phyloP scores from a whole-genome alignment of 2,888 invertebrate species.

The Apodemia hepburni region DNA sequence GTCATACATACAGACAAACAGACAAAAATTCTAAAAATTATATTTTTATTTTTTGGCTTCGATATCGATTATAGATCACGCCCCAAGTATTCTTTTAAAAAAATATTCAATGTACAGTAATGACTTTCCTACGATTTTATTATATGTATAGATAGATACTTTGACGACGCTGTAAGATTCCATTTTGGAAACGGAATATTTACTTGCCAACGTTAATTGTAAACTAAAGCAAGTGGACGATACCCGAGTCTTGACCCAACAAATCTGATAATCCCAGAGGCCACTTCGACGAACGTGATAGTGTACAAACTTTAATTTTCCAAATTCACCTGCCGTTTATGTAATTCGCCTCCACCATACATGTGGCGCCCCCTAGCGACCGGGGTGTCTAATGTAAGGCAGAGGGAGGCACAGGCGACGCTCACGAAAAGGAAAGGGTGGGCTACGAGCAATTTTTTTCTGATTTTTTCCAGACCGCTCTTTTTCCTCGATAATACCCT shows the following conservation, averaged over 20 bases:
- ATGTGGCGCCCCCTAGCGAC: slow-evolving; percentile 56
- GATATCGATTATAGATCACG: too few relatives aligned
- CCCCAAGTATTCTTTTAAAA: too few relatives aligned
- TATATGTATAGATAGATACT: too few relatives aligned
- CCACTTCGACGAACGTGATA: slow-evolving; percentile 43
- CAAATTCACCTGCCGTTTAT: slow-evolving; percentile 76
- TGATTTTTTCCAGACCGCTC: slow-evolving; percentile 66
- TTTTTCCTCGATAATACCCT: slow-evolving; percentile 77
- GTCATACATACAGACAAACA: too few relatives aligned
- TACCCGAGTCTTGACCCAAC: slow-evolving; percentile 26
- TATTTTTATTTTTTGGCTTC: too few relatives aligned
- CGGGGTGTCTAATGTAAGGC: slow-evolving; percentile 62
- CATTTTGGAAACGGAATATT: neutral
- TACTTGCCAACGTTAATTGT: slow-evolving; percentile 9
- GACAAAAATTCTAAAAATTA: too few relatives aligned
- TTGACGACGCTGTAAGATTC: neutral
- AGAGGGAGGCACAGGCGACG: slow-evolving; percentile 61
- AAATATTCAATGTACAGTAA: too few relatives aligned
- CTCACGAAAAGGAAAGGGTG: slow-evolving; percentile 77
- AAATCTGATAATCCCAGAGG: slow-evolving; percentile 34
- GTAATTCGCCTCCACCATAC: slow-evolving; percentile 63
- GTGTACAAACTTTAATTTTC: slow-evolving; percentile 71
- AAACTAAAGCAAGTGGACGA: slow-evolving; percentile 17
- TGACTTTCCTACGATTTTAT: too few relatives aligned
- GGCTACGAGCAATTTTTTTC: slow-evolving; percentile 73